Evolutionary conservation across 1,140 invertebrate genomes (phyloP).

Genomic region (Theocolax elegans): DNA sequence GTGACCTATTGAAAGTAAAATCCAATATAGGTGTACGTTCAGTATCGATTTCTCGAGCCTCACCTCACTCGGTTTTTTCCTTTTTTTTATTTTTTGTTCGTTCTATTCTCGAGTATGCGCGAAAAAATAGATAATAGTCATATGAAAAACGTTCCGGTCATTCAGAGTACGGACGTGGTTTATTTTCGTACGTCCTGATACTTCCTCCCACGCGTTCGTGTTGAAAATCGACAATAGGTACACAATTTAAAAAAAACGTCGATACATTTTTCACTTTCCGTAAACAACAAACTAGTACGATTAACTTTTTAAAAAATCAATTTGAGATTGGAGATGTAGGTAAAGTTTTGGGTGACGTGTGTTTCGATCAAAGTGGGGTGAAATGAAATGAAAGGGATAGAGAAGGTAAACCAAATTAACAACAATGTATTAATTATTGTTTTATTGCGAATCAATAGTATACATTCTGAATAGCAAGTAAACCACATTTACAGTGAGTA

Average conservation of each 20-base stretch:
- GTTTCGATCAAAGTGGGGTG: too few relatives aligned
- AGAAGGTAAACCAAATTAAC: too few relatives aligned
- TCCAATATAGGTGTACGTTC: not conserved
- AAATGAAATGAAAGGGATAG: too few relatives aligned
- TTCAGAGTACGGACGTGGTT: not conserved
- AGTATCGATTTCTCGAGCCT: conserved; percentile 1
- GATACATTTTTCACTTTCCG: too few relatives aligned
- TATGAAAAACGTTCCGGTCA: not conserved
- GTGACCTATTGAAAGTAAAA: conserved; percentile 3
- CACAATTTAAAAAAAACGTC: too few relatives aligned
- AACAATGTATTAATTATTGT: not conserved
- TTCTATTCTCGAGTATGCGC: too few relatives aligned
- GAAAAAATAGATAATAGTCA: not conserved
- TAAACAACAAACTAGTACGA: too few relatives aligned
- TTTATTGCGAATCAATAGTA: not conserved
- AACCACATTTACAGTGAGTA: not conserved
- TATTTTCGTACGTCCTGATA: conserved; percentile 6
- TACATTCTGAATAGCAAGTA: not conserved
- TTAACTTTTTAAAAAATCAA: too few relatives aligned
- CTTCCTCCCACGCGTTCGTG: not conserved
- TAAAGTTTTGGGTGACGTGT: too few relatives aligned
- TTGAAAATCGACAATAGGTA: too few relatives aligned
- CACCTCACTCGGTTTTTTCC: not conserved
- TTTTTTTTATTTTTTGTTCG: not conserved
- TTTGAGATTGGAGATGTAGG: too few relatives aligned